These are phyloP conservation scores for Dryococelus australis DNA, from an alignment of 2,888 invertebrate species.

Conservation along the genomic window DNA sequence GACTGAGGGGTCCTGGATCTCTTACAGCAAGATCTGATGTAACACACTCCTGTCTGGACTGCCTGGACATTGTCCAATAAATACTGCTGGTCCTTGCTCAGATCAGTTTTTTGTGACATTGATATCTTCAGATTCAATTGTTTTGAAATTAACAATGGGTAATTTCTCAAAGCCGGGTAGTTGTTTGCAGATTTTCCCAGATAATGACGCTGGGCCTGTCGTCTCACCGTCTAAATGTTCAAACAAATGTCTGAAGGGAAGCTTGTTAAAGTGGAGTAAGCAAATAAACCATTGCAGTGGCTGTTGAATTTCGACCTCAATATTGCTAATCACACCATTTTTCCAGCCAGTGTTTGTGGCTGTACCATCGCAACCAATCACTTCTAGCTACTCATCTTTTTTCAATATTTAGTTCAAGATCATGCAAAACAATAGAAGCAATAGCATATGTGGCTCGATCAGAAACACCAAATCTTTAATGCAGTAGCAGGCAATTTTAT, in stretches of 20 bases:
- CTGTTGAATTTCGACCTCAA: not conserved
- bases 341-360: slow-evolving; percentile 11
- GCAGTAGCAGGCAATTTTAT: slow-evolving; percentile 26
- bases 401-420: not conserved
- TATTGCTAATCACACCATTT: not conserved
- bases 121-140: too few species aligned
- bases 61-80: slow-evolving; percentile 39
- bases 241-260: slow-evolving; percentile 23
- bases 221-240: not conserved
- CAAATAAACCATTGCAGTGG: slow-evolving; percentile 8
- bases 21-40: slow-evolving; percentile 31
- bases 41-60: slow-evolving; percentile 40
- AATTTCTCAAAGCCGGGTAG: slow-evolving; percentile 44
- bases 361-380: slow-evolving; percentile 26
- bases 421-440: not conserved
- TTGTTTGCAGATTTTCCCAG: slow-evolving; percentile 49
- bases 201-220: slow-evolving; percentile 39
- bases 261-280: not conserved
- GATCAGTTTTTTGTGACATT: too few species aligned
- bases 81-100: too few species aligned
- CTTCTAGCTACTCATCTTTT: not conserved
- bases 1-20: slow-evolving; percentile 40
- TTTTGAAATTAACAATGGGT: too few species aligned
- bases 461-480: slow-evolving; percentile 19
- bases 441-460: not conserved